Evolutionary conservation across 2,113 vertebrate genomes (phyloP).

Genomic region (Notothenia coriiceps): DNA sequence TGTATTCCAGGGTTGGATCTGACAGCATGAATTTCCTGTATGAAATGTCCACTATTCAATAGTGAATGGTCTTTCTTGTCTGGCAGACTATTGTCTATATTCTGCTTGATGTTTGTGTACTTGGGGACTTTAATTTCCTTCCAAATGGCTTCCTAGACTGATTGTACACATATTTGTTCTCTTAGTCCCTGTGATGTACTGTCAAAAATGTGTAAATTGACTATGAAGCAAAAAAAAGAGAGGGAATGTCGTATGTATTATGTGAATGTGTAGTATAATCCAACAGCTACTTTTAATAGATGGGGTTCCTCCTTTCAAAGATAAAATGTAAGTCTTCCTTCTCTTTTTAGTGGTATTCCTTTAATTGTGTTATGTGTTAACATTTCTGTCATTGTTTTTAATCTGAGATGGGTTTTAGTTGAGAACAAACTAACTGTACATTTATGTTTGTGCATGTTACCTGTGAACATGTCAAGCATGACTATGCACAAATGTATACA

Average conservation of each 20-base stretch:
- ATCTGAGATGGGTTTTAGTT: conserved; percentile 62
- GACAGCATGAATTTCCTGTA: conserved; percentile 68
- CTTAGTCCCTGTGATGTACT: conserved; percentile 81
- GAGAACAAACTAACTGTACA: conserved; percentile 41
- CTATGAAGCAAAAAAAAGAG: conserved; percentile 68
- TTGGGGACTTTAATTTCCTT: conserved; percentile 54
- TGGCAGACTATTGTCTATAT: conserved; percentile 71
- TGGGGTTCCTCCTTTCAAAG: conserved; percentile 63
- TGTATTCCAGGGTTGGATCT: conserved; percentile 60
- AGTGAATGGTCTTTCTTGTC: conserved; percentile 61
- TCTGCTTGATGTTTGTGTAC: conserved; percentile 72
- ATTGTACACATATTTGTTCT: conserved; percentile 72
- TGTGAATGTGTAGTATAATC: conserved; percentile 64
- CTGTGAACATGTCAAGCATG: conserved; percentile 79
- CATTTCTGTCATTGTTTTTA: conserved; percentile 61
- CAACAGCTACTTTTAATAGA: conserved; percentile 59
- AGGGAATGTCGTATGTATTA: conserved; percentile 63
- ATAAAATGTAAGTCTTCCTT: conserved; percentile 75
- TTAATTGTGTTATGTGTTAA: conserved; percentile 71
- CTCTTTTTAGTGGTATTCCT: conserved; percentile 61
- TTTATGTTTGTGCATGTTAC: conserved; percentile 86
- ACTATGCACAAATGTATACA: conserved; percentile 81
- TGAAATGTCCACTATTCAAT: conserved; percentile 66
- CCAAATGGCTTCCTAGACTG: conserved; percentile 59
- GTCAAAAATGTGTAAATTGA: conserved; percentile 59